Base-by-base conservation (phyloP, 64 coral and sea anemone genomes). In the Dendrophyllia cribrosa region DNA sequence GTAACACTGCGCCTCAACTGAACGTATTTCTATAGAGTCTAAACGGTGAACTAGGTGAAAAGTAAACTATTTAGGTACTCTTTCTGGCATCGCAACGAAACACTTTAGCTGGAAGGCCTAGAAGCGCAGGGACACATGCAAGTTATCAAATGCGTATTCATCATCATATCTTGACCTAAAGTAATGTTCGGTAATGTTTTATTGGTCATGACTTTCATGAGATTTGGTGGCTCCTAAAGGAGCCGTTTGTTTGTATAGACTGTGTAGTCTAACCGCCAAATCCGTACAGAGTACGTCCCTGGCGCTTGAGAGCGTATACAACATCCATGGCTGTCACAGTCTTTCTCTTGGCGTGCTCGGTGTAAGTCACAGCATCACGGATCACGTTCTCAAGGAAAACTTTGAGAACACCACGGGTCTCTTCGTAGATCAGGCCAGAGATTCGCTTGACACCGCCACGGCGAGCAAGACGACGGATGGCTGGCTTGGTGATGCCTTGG, bases 271-370 rank as follows among this genome's bases (percentile, higher is more conserved):
- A 91, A 76, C 89, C 89, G 81, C 89, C 89, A 75, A 91, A 91
- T 75, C 89, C 89, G 69, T 91, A 91, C 79, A 91, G 68, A 20
- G 89, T 84, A 64, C 89, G 89, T 70, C 89, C 89, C 48, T 91
- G 89, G 23, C 89, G 78, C 63, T 91, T 91, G 77, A 91, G 59
- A 84, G 89, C 89, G 67, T 91, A 91, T 34, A 91, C 89, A 3
- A 91, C 89, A 83, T 91, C 89, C 89, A 91, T 91, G 68, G 89
- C 89, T 47, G 89, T 91, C 51, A 91, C 89, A 15, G 89, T 91
- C 79, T 91, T 91, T 44, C 89, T 58, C 68, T 91, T 91, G 79
- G 89, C 89, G 89, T 91, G 89, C 59, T 91, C 89, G 34, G 89
- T 91, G 89, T 91, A 91, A 17, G 89, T 91, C 7, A 91, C 89